A percentile compares a stretch with the other conserved stretches of the same genome.
phyloP scores from a whole-genome alignment of 1,140 invertebrate genomes.

The Pantala flavescens region DNA sequence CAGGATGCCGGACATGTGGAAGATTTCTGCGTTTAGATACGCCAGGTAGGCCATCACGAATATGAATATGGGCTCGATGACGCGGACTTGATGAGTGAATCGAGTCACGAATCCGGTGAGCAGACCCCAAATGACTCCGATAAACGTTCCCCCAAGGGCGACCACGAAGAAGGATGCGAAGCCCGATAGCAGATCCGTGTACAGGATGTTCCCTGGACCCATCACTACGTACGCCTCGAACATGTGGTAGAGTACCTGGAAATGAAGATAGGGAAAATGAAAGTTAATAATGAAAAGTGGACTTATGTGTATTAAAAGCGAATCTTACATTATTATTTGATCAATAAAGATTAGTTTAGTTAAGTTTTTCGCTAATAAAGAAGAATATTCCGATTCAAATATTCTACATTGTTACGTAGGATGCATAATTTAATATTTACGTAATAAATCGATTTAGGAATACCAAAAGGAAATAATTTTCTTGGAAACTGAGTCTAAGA shows the following conservation, averaged over 20 bases:
- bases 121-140: constrained; percentile 92
- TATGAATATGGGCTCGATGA: constrained; percentile 97
- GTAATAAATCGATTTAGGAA: no score
- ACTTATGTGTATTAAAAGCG: no score
- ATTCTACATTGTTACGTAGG: no score
- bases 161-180: constrained; percentile 89
- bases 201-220: constrained; percentile 61
- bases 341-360: no score
- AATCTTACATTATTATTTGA: no score
- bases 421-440: no score
- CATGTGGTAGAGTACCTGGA: constrained; percentile 84
- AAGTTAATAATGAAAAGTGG: background rate
- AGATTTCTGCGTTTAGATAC: constrained; percentile 94
- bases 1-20: constrained; percentile 95
- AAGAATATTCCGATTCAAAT: no score
- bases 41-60: constrained; percentile 98
- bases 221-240: constrained; percentile 85
- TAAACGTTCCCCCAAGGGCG: constrained; percentile 82
- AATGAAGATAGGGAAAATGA: constrained; percentile 16
- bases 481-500: no score
- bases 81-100: constrained; percentile 89
- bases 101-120: constrained; percentile 89
- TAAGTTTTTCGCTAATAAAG: no score
- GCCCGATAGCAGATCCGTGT: constrained; percentile 73
- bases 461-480: no score